A percentile compares a stretch with the other conserved stretches of the same genome.
Conservation (phyloP, 2,888 invertebrate genomes). For the Athalia circularis region DNA sequence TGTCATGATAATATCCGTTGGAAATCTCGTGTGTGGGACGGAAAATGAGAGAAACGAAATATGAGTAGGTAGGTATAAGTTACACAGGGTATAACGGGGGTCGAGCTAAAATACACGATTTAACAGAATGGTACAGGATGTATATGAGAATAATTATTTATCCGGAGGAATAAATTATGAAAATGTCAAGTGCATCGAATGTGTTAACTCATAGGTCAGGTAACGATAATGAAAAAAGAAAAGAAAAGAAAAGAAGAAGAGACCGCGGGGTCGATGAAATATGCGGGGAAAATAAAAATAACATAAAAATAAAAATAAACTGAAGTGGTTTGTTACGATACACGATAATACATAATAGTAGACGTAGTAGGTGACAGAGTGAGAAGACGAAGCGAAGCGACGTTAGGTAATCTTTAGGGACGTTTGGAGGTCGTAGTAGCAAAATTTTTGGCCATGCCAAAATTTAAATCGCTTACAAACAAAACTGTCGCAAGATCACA, state of each 20-base stretch:
- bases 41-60: no score
- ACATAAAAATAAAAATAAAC: background rate
- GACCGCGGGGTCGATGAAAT: constrained; percentile 18
- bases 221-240: background rate
- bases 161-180: background rate
- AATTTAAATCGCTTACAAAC: constrained; percentile 1
- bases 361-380: no score
- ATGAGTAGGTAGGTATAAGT: no score
- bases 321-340: constrained; percentile 35
- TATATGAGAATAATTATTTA: background rate
- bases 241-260: background rate
- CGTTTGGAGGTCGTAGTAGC: constrained; percentile 36
- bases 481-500: background rate
- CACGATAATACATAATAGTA: no score
- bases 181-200: constrained; percentile 21
- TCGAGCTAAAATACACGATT: no score
- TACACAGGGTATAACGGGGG: no score
- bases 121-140: background rate
- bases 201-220: constrained; percentile 32
- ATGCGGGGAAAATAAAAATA: background rate
- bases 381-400: background rate
- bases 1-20: no score
- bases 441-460: constrained; percentile 31
- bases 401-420: constrained; percentile 38
- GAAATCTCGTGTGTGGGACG: no score